Base-by-base conservation (phyloP, 2,113 vertebrate species). In the Sminthopsis crassicaudata region DNA sequence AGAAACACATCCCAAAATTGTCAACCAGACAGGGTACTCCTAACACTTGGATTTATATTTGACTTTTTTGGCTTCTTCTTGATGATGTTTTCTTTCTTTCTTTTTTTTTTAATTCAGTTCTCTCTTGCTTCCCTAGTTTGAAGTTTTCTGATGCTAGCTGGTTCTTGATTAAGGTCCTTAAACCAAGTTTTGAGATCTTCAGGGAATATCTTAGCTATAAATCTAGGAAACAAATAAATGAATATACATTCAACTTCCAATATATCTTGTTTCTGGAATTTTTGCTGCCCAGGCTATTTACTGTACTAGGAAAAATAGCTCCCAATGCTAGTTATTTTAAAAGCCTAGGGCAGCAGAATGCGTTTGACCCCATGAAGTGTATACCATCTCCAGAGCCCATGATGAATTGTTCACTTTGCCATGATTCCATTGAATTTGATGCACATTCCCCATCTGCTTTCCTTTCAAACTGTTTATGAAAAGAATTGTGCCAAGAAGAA, bases 381-480 rank as follows among this genome's bases (percentile, higher is more conserved):
- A 0, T 2, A 0, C 46, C 7, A 2, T 53, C 91, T 60, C 57
- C 14, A 46, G 67, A n/a, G 0, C 23, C 92, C 7, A 1, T 10
- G 27, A 8, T 53, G 53, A 94, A 30, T 67, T 84, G 67, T 84
- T 84, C 67, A 42, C 88, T 93, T 95, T 46, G 53, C 67, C 46
- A 0, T 46, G 46, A 92, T 90, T 50, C 19, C n/a, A 91, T 91
- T 91, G 48, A 54, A 88, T 26, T 52, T 16, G 11, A 90, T 24
- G 0, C 67, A 84, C 16, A 0, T 90, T 89, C 90, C 76, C 93
- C 50, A 53, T n/a, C 76, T 91, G 24, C 67, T 94, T 93, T 90
- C 94, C 91, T n/a, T 57, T 55, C 67, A 84, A 84, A 84, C 67
- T 84, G 67, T 84, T 84, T n/a, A 42, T 84, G 67, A 55, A 94